A percentile compares a stretch with the other conserved stretches of the same genome.
Evolutionary conservation across 2,888 invertebrate genomes (phyloP).

Genomic region (Gari tellinella): DNA sequence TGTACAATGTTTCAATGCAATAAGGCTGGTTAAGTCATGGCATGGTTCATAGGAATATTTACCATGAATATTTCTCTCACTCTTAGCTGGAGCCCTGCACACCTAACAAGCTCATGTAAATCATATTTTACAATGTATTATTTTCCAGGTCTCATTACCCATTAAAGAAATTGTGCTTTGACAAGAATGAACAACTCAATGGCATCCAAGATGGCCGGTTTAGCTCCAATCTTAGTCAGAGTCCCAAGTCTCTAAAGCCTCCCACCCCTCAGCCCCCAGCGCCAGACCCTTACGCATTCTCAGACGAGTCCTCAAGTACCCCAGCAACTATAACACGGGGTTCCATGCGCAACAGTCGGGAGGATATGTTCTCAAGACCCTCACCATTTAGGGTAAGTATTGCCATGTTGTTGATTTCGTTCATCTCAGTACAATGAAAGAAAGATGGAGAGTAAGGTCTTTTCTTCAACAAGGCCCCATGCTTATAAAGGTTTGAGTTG

Average conservation of each 20-base stretch:
- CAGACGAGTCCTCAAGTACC: slow-evolving; percentile 86
- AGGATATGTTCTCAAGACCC: slow-evolving; percentile 75
- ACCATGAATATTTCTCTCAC: no score
- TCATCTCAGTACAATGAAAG: no score
- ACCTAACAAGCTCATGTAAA: no score
- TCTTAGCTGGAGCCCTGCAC: no score
- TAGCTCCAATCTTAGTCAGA: slow-evolving; percentile 58
- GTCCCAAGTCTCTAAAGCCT: slow-evolving; percentile 59
- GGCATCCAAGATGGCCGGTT: slow-evolving; percentile 54
- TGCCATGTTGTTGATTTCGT: no score
- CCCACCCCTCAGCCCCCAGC: slow-evolving; percentile 85
- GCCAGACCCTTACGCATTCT: slow-evolving; percentile 90
- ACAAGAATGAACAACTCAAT: slow-evolving; percentile 53
- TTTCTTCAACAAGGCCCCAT: no score
- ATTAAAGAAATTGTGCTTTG: slow-evolving; percentile 89
- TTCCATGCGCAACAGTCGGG: slow-evolving; percentile 71
- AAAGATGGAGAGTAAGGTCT: no score
- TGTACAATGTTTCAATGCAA: no score
- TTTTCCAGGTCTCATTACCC: slow-evolving; percentile 92
- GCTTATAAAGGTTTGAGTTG: no score
- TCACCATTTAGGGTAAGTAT: slow-evolving; percentile 52
- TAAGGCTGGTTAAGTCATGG: no score
- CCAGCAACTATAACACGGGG: slow-evolving; percentile 69
- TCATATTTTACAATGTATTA: no score
- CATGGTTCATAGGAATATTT: no score